Base-by-base conservation (phyloP, 2,888 invertebrate species). In the Parapristionchus giblindavisi region DNA sequence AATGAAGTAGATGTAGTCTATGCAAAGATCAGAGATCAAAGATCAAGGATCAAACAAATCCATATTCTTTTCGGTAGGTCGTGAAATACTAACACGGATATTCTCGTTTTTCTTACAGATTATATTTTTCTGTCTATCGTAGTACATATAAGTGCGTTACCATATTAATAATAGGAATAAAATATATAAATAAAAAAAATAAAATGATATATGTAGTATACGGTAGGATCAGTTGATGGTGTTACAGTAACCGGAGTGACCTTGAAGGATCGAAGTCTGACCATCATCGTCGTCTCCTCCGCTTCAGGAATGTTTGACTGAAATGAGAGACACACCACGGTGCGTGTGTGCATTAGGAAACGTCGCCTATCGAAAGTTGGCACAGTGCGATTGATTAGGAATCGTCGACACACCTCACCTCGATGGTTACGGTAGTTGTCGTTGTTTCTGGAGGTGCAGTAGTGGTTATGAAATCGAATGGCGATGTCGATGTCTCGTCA, bases 191-290 rank as follows among this genome's bases (percentile, higher is more conserved):
- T n/a, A n/a, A n/a, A n/a, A n/a, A n/a, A n/a, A n/a, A n/a, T n/a
- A n/a, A n/a, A n/a, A n/a, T n/a, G n/a, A n/a, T n/a, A n/a, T n/a
- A n/a, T n/a, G n/a, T n/a, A n/a, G n/a, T n/a, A n/a, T n/a, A n/a
- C n/a, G 60, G 60, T 34, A 17, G 8, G 43, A 8, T 8, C 43
- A 8, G 43, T 8, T 17, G 60, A 34, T 60, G 36, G 34, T 34
- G 60, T 60, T 36, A 36, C 36, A 5, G 56, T 56, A 3, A 24
- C 60, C 5, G 60, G 60, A 6, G 60, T 60, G 8, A 60, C 34
- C 36, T 60, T 60, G 60, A 60, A 60, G 5, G 60, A 60, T 8
- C 60, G 60, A 32, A 60, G 60, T 4, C 34, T 60, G n/a, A 60
- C n/a, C 60, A 60, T 60, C 60, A 60, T 60, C 32, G 34, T 17